Base-by-base conservation (phyloP, 2,113 vertebrate genomes). In the Gymnogyps californianus region DNA sequence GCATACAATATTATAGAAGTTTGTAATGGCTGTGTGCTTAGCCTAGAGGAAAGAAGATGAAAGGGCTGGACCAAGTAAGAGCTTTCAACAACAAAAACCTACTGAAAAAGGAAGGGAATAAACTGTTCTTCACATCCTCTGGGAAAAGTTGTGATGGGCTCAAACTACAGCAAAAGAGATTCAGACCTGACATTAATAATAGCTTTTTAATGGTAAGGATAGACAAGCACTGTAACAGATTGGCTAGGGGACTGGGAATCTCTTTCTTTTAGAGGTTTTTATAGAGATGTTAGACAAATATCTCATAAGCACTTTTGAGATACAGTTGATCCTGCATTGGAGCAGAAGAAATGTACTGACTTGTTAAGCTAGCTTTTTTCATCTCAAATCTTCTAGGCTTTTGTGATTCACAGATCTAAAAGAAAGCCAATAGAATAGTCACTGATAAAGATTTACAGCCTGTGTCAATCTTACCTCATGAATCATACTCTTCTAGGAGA, bases 291-390 rank as follows among this genome's bases (percentile, higher is more conserved):
- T 84, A 92, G 77, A 93, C 26, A 89, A 90, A 32, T 75, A 75
- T 64, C 47, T 70, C 62, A 62, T 16, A 38, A 78, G 38, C 6
- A 40, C 18, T 71, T 71, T 51, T 70, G 69, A 83, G 77, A 66
- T 66, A 89, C 10, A 66, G 42, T 20, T 87, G 38, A 76, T 89
- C 31, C 34, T 89, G 47, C 76, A 58, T 42, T 61, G n/a, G 15
- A 94, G 77, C 69, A 87, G 72, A 95, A 83, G 47, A 81, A 91
- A 94, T 38, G 42, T 87, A 91, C 83, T 93, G 65, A 75, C 64
- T 92, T 87, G 25, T 55, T 90, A 67, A 90, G 36, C 51, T 92
- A 83, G 77, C 34, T 87, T 92, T 71, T 95, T 92, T 91, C 42
- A 82, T 95, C 65, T 83, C 36, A 84, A 59, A 79, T 79, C 47